Conservation (phyloP, 2,888 invertebrate genomes). For the Pyrrhosoma nymphula region DNA sequence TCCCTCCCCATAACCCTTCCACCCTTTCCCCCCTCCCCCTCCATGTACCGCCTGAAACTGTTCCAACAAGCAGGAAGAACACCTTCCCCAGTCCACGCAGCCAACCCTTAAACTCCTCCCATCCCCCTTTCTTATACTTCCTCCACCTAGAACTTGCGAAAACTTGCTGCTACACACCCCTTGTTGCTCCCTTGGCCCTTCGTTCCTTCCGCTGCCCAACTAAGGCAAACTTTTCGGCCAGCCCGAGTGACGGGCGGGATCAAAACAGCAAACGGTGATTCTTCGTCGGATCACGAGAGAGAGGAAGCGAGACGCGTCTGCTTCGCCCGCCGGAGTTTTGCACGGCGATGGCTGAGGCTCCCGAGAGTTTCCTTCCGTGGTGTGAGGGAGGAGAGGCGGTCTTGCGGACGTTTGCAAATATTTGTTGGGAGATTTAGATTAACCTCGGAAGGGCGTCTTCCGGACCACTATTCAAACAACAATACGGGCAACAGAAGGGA, state of each 20-base stretch:
- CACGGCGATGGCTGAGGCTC: not conserved
- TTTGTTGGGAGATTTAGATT: slow-evolving; percentile 57
- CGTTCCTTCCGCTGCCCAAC: slow-evolving; percentile 17
- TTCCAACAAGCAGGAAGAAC: slow-evolving; percentile 9
- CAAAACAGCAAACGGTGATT: slow-evolving; percentile 28
- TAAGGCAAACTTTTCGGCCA: slow-evolving; percentile 8
- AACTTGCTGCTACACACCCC: not conserved
- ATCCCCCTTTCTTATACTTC: not conserved
- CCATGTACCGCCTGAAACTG: not conserved
- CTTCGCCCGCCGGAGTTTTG: not conserved
- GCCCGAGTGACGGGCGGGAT: not conserved
- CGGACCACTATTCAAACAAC: not conserved
- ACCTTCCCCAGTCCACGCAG: not conserved
- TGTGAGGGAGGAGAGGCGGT: not conserved
- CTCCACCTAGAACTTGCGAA: not conserved
- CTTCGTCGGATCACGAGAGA: not conserved
- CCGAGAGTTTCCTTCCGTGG: not conserved
- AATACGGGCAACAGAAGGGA: not conserved
- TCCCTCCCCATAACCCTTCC: not conserved
- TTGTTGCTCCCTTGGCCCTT: not conserved
- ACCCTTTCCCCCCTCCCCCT: not conserved
- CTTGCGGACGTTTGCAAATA: not conserved
- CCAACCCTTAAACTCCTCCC: not conserved
- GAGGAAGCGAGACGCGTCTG: not conserved
- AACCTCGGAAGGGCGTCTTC: slow-evolving; percentile 1